phyloP scores from a whole-genome alignment of 2,113 vertebrate genomes.

The Caloenas nicobarica region DNA sequence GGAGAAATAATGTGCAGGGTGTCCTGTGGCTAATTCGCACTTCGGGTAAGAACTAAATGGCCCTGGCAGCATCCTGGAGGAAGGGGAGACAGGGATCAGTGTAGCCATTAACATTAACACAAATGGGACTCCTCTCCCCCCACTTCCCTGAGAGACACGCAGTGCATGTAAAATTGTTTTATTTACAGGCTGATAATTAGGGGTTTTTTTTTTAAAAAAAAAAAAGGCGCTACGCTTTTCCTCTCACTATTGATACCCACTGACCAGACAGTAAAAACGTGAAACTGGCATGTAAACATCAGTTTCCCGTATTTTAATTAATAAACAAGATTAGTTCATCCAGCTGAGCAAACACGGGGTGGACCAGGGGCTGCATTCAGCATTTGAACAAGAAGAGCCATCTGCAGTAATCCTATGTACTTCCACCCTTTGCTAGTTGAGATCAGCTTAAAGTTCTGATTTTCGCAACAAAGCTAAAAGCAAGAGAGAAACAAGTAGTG shows the following conservation, averaged over 20 bases:
- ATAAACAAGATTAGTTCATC: background rate
- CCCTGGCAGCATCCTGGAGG: background rate
- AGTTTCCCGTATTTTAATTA: background rate
- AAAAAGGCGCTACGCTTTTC: background rate
- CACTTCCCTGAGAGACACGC: background rate
- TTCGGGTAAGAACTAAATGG: background rate
- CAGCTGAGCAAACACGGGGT: background rate
- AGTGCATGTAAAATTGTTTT: background rate
- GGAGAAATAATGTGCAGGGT: background rate
- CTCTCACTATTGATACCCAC: background rate
- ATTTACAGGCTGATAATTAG: conserved; percentile 10
- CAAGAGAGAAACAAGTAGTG: background rate
- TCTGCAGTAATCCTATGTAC: background rate
- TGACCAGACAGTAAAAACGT: background rate
- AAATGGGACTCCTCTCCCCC: background rate
- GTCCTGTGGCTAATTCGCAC: background rate
- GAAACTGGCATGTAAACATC: background rate
- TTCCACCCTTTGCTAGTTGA: background rate
- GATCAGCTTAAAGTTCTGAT: background rate
- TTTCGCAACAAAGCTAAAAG: background rate
- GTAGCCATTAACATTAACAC: background rate
- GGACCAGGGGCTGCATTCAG: background rate
- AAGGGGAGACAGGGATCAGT: background rate
- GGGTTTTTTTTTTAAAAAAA: background rate
- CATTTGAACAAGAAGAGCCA: background rate